phyloP scores from a whole-genome alignment of 1,140 invertebrate genomes.

The Calliopsis andreniformis region DNA sequence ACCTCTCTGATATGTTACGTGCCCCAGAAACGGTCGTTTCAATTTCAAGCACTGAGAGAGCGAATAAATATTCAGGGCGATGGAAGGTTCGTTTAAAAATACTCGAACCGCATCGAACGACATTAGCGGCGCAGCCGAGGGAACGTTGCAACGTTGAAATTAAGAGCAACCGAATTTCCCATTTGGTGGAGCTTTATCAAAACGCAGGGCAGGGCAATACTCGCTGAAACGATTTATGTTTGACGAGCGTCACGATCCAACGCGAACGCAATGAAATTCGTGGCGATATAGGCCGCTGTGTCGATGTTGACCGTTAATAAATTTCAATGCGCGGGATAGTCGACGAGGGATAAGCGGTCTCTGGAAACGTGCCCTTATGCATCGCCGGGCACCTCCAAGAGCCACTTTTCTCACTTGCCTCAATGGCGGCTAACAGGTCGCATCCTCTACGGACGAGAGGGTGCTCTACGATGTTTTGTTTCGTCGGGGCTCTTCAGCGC shows the following conservation, averaged over 20 bases:
- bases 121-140: slow-evolving; percentile 14
- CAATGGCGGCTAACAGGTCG: slow-evolving; percentile 66
- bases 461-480: slow-evolving; percentile 67
- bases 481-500: slow-evolving; percentile 49
- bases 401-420: slow-evolving; percentile 67
- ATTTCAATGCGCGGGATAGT: slow-evolving; percentile 39
- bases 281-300: slow-evolving; percentile 12
- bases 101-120: slow-evolving; percentile 29
- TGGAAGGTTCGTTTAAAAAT: slow-evolving; percentile 22
- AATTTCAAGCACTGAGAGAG: slow-evolving; percentile 32
- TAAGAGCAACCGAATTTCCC: slow-evolving; percentile 34
- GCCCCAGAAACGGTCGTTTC: slow-evolving; percentile 27
- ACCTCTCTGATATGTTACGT: slow-evolving; percentile 6
- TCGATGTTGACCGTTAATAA: slow-evolving; percentile 42
- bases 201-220: not conserved
- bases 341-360: slow-evolving; percentile 31
- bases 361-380: slow-evolving; percentile 58
- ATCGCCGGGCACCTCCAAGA: slow-evolving; percentile 56
- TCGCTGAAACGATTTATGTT: too few species aligned
- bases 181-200: slow-evolving; percentile 10
- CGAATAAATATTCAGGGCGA: slow-evolving; percentile 38
- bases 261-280: slow-evolving; percentile 31
- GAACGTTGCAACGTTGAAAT: slow-evolving; percentile 19
- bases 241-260: not conserved
- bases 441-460: slow-evolving; percentile 63